phyloP scores from a whole-genome alignment of 1,140 invertebrate genomes.

The Ylistrum balloti region DNA sequence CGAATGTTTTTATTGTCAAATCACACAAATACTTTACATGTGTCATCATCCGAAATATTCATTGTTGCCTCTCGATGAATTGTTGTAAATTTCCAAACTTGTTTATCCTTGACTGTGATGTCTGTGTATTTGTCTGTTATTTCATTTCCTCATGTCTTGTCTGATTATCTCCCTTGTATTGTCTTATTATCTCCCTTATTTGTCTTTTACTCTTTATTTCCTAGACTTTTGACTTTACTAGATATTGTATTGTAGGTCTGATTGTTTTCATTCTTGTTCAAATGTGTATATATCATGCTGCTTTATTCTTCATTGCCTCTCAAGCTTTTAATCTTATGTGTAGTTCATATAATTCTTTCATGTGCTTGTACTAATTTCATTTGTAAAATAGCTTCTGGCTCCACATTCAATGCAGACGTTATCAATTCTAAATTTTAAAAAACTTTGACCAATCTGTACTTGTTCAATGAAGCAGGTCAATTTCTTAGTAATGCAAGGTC shows the following conservation, averaged over 20 bases:
- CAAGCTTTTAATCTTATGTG: conserved; percentile 24
- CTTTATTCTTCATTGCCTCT: not conserved
- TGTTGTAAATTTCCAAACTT: not conserved
- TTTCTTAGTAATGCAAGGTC: too few relatives aligned
- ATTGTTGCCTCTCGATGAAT: not conserved
- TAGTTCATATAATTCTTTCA: not conserved
- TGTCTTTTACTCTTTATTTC: not conserved
- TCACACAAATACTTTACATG: not conserved
- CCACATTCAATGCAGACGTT: not conserved
- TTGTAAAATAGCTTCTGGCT: not conserved
- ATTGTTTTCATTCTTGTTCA: not conserved
- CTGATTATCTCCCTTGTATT: not conserved
- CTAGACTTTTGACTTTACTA: not conserved
- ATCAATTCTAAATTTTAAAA: not conserved
- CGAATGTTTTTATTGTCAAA: conserved; percentile 15
- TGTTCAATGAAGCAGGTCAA: not conserved
- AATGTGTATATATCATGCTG: conserved; percentile 23
- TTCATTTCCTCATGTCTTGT: not conserved
- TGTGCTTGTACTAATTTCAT: conserved; percentile 39
- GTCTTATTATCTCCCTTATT: not conserved
- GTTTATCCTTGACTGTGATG: not conserved
- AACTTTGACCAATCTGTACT: too few relatives aligned
- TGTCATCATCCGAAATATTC: not conserved
- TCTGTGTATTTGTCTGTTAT: not conserved
- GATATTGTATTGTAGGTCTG: conserved; percentile 23